Evolutionary conservation across 2,113 vertebrate species (phyloP).

Genomic region (Hyperoodon ampullatus): DNA sequence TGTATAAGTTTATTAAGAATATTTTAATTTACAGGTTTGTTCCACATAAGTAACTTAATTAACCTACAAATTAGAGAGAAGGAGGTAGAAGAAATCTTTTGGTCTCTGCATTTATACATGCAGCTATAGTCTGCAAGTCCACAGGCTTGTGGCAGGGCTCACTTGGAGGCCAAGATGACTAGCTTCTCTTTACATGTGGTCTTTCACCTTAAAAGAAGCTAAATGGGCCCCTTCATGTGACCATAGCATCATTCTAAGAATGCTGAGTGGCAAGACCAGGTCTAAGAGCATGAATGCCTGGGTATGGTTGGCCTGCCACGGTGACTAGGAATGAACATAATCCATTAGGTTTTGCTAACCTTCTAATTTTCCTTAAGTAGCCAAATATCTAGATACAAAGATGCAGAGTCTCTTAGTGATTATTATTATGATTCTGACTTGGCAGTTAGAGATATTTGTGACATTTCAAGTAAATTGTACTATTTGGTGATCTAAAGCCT

Average conservation of each 20-base stretch:
- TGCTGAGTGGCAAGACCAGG: neutral
- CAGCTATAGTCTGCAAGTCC: neutral
- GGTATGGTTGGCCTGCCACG: neutral
- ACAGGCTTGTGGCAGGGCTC: neutral
- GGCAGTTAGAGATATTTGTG: neutral
- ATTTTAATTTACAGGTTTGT: neutral
- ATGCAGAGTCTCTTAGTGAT: neutral
- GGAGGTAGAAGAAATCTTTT: neutral
- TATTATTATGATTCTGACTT: neutral
- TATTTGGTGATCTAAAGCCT: neutral
- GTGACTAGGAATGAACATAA: neutral
- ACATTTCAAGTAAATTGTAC: neutral
- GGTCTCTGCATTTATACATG: neutral
- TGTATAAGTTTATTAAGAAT: neutral
- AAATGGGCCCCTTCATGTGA: neutral
- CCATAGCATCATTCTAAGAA: neutral
- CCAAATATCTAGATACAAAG: neutral
- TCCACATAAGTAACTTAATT: neutral
- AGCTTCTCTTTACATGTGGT: too few relatives aligned
- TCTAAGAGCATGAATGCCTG: neutral
- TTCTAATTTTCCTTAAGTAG: neutral
- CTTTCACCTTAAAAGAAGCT: neutral
- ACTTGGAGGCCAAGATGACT: neutral
- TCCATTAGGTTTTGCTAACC: neutral
- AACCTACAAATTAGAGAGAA: neutral